Evolutionary conservation across 2,888 invertebrate species (phyloP).

Genomic region (Athrips mouffetella): DNA sequence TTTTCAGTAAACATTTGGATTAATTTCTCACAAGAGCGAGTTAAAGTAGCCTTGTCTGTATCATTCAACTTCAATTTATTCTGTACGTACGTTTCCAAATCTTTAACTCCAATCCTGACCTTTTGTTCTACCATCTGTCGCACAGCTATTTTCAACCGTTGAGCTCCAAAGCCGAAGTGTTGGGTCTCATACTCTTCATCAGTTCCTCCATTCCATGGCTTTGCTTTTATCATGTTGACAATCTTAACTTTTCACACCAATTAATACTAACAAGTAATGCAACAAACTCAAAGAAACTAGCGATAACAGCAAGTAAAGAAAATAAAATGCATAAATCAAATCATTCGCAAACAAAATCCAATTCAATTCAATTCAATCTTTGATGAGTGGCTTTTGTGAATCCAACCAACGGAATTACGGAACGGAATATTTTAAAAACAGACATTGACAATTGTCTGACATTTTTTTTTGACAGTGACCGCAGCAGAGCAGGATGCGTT

Average conservation of each 20-base stretch:
- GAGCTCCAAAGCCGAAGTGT: constrained; percentile 69
- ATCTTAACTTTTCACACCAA: too few relatives aligned
- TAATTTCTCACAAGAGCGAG: constrained; percentile 58
- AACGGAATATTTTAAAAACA: too few relatives aligned
- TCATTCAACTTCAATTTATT: constrained; percentile 59
- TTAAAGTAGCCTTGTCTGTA: constrained; percentile 55
- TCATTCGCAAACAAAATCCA: too few relatives aligned
- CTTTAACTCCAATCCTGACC: constrained; percentile 57
- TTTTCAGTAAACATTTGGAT: constrained; percentile 58
- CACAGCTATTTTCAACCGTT: constrained; percentile 64
- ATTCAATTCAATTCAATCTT: too few relatives aligned
- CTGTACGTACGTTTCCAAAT: constrained; percentile 59
- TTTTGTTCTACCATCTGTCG: constrained; percentile 69
- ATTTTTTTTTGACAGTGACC: too few relatives aligned
- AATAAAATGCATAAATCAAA: too few relatives aligned
- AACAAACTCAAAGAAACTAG: not conserved
- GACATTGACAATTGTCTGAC: too few relatives aligned
- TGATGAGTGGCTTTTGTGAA: too few relatives aligned
- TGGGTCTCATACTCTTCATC: constrained; percentile 73
- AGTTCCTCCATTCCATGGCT: constrained; percentile 59
- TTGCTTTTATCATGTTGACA: constrained; percentile 54
- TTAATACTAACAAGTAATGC: not conserved
- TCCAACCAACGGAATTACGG: too few relatives aligned
- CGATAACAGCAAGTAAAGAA: too few relatives aligned
- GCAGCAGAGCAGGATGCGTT: too few relatives aligned